Conservation (phyloP, 1,140 invertebrate genomes). For the Ditylenchus dipsaci region DNA sequence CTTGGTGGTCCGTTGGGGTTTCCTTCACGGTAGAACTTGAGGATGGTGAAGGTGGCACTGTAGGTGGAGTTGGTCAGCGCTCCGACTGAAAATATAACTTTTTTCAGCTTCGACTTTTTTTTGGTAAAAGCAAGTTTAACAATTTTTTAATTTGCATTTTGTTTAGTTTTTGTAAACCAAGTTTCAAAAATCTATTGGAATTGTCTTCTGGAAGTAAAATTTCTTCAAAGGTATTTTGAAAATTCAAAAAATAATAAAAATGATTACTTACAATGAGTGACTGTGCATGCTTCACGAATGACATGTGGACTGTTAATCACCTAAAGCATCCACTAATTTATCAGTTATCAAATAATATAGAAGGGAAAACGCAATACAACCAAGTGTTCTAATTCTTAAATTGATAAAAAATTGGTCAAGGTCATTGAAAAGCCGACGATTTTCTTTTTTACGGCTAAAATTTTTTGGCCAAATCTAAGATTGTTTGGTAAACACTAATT, state of each 20-base stretch:
- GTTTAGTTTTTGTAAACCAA: not conserved
- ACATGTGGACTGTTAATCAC: conserved; percentile 58
- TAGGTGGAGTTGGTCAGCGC: conserved; percentile 58
- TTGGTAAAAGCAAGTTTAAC: too few relatives aligned
- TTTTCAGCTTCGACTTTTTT: too few relatives aligned
- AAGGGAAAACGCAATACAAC: not conserved
- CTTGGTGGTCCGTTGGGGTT: conserved; percentile 56
- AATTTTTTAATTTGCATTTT: too few relatives aligned
- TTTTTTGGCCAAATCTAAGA: not conserved
- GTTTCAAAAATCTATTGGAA: too few relatives aligned
- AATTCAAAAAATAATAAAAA: too few relatives aligned
- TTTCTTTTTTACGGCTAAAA: not conserved
- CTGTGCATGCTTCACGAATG: conserved; percentile 57
- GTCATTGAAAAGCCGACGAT: not conserved
- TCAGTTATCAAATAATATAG: not conserved
- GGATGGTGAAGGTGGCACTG: conserved; percentile 56
- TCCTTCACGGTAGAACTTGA: conserved; percentile 58
- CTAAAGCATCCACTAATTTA: conserved; percentile 18
- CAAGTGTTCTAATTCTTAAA: too few relatives aligned
- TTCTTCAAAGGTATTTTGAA: too few relatives aligned
- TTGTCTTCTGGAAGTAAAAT: too few relatives aligned
- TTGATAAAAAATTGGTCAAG: not conserved
- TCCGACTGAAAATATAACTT: conserved; percentile 48
- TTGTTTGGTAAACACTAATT: too few relatives aligned
- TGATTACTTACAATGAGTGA: conserved; percentile 57